Conservation (phyloP, 1,140 invertebrate genomes). For the Drosophila pseudoananassae region DNA sequence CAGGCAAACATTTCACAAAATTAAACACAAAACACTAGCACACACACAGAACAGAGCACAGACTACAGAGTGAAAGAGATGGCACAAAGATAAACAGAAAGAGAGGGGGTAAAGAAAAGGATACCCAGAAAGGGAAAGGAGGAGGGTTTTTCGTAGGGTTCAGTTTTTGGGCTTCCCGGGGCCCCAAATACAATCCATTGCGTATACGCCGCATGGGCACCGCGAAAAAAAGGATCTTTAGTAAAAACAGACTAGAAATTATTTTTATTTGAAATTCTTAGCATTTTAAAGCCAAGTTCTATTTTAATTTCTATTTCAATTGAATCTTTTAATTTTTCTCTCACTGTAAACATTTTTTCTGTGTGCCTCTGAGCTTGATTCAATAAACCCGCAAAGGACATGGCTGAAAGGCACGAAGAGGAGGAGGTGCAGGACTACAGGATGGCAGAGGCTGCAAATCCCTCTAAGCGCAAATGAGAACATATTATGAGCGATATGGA, state of each 20-base stretch:
- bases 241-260: neutral
- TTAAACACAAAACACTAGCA: conserved; percentile 48
- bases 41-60: neutral
- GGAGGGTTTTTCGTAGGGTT: neutral
- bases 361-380: conserved; percentile 16
- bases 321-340: too few species aligned
- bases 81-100: conserved; percentile 14
- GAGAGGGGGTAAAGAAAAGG: neutral
- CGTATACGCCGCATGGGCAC: conserved; percentile 8
- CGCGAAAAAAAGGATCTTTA: neutral
- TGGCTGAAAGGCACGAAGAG: neutral
- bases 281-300: too few species aligned
- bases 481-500: conserved; percentile 21
- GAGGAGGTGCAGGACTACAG: neutral
- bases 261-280: too few species aligned
- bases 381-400: conserved; percentile 3
- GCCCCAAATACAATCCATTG: conserved; percentile 18
- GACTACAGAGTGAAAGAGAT: conserved; percentile 9
- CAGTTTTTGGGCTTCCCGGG: conserved; percentile 4
- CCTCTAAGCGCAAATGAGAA: conserved; percentile 20
- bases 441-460: conserved; percentile 7
- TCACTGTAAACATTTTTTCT: too few species aligned
- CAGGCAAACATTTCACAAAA: conserved; percentile 60
- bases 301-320: too few species aligned
- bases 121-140: neutral